phyloP scores from a whole-genome alignment of 1,140 invertebrate species.

The Magallana ariakensis region DNA sequence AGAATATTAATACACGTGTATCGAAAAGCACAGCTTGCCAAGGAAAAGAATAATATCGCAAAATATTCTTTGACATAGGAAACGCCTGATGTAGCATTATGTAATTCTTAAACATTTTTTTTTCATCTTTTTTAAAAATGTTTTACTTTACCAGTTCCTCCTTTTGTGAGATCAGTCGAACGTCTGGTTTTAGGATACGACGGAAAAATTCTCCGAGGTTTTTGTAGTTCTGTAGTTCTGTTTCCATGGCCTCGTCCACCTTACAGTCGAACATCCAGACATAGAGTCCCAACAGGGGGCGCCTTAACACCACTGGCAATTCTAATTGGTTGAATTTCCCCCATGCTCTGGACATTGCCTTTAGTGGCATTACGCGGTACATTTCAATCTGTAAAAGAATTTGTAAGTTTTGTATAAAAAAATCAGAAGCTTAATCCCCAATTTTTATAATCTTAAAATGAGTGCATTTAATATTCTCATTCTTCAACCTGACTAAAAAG shows the following conservation, averaged over 20 bases:
- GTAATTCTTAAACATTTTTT: too few relatives aligned
- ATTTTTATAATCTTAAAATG: neutral
- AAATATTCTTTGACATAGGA: neutral
- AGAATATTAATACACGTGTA: too few relatives aligned
- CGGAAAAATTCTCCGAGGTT: conserved; percentile 97
- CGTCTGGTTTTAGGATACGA: conserved; percentile 88
- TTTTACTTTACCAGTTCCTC: conserved; percentile 83
- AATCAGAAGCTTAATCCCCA: conserved; percentile 8
- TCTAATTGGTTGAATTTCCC: conserved; percentile 91
- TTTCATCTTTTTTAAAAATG: too few relatives aligned
- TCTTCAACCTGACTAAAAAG: too few relatives aligned
- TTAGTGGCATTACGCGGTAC: conserved; percentile 89
- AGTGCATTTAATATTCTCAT: too few relatives aligned
- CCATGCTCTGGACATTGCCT: conserved; percentile 92
- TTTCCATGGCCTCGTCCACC: conserved; percentile 90
- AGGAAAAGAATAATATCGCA: neutral
- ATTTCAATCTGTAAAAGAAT: conserved; percentile 79
- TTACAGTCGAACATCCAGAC: conserved; percentile 91
- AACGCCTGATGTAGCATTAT: neutral
- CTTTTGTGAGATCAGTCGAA: conserved; percentile 86
- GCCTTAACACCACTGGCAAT: conserved; percentile 89
- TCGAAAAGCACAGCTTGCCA: too few relatives aligned
- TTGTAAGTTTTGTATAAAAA: conserved; percentile 13
- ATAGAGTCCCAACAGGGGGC: conserved; percentile 88
- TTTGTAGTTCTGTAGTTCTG: conserved; percentile 89